phyloP scores from a whole-genome alignment of 2,113 vertebrate genomes.

The Dissostichus mawsoni region DNA sequence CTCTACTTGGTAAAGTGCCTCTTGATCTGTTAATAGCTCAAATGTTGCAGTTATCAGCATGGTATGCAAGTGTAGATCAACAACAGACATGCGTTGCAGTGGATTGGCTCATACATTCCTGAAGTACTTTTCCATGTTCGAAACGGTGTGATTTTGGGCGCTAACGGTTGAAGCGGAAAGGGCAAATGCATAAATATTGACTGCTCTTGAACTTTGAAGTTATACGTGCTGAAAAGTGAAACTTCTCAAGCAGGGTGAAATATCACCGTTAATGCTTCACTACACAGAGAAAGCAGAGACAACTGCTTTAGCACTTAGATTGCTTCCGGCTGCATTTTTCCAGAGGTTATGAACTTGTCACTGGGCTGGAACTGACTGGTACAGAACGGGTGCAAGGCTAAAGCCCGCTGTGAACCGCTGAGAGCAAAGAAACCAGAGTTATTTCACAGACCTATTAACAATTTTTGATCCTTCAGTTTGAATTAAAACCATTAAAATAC shows the following conservation, averaged over 20 bases:
- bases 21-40: not conserved
- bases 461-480: conserved; percentile 1
- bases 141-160: not conserved
- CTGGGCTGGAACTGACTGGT: conserved; percentile 6
- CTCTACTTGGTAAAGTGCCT: not conserved
- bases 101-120: not conserved
- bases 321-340: conserved; percentile 28
- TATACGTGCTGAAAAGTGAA: conserved; percentile 29
- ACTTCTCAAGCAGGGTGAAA: conserved; percentile 30
- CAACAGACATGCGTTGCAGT: not conserved
- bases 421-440: not conserved
- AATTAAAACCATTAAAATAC: conserved; percentile 31
- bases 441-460: not conserved
- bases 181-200: conserved; percentile 36
- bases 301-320: conserved; percentile 24
- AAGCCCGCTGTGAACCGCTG: not conserved
- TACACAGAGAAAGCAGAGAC: conserved; percentile 19
- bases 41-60: not conserved
- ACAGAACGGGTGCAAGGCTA: not conserved
- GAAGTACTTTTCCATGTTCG: not conserved
- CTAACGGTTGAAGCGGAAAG: not conserved
- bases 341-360: conserved; percentile 49
- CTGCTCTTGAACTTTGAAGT: conserved; percentile 49
- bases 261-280: conserved; percentile 37
- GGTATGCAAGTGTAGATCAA: not conserved